Evolutionary conservation across 2,797 vertebrate genomes (phyloP).

Genomic region (Sylvia borin): DNA sequence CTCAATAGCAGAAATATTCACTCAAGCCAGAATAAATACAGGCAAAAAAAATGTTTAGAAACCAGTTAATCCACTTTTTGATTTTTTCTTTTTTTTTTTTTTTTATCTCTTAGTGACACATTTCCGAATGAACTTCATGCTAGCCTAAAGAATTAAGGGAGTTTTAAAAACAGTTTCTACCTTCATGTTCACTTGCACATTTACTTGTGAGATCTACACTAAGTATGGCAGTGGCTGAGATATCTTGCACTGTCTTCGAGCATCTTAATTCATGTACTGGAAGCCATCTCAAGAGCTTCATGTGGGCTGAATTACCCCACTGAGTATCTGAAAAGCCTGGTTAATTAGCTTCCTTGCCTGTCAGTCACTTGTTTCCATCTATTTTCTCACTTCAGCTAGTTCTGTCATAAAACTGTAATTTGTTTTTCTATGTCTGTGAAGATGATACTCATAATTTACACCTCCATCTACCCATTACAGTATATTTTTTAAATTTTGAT

Average conservation of each 20-base stretch:
- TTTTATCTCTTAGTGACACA: not conserved
- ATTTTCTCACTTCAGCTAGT: constrained; percentile 37
- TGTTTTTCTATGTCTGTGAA: constrained; percentile 30
- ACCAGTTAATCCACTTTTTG: not conserved
- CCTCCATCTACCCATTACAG: not conserved
- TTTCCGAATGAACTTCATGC: not conserved
- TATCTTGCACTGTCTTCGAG: not conserved
- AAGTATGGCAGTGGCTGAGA: not conserved
- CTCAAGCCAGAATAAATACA: not conserved
- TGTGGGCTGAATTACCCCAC: constrained; percentile 38
- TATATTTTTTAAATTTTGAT: not conserved
- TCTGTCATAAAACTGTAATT: constrained; percentile 44
- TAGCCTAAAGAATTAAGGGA: not conserved
- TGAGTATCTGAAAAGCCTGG: constrained; percentile 28
- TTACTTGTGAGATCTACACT: not conserved
- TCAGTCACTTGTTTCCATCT: constrained; percentile 47
- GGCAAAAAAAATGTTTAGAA: not conserved
- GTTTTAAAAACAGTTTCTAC: not conserved
- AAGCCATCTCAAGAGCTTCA: constrained; percentile 11
- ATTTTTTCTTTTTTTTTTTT: not conserved
- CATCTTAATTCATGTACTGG: constrained; percentile 11
- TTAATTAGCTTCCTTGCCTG: constrained; percentile 55
- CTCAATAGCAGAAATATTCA: not conserved
- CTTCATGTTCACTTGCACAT: not conserved
- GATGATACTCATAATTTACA: constrained; percentile 40